Evolutionary conservation across 2,888 invertebrate genomes (phyloP), one percentile per base, ranked within the genome.

Genomic region (Andrena marginata): DNA sequence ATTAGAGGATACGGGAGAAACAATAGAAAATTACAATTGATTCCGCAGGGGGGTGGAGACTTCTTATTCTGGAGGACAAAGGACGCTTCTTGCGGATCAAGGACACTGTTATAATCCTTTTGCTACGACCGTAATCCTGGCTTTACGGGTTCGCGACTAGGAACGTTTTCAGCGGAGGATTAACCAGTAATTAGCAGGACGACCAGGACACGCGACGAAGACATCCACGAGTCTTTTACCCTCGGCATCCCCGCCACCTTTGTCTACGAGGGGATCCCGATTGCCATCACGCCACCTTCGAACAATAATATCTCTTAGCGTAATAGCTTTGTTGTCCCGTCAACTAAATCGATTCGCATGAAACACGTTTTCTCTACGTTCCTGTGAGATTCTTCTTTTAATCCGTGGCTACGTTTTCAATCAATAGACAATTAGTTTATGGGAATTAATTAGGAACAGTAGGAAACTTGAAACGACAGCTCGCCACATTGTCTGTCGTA

Each of bases 141-240:
- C 76, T 84, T 84, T 82, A 78, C 48, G 48, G 69, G 51, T 64
- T 79, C 73, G 65, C 71, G 59, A 60, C 76, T 56, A 54, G 73
- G 35, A 56, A 62, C 69, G 62, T 77, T 81, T 81, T 65, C 74
- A 76, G 65, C 23, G 31, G 8, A 48, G 82, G 87, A 85, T 88
- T 85, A 89, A 80, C 83, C 76, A 73, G 63, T 82, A 84, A 90
- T 89, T 89, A 85, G 83, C 69, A 54, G 71, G 67, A 71, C 84
- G 63, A 84, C 80, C 65, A 35, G 64, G 72, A 77, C 83, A 72
- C 67, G 75, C 75, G 65, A 71, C 77, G 31, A 62, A 29, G 33
- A 62, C 59, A n/a, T 31, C 56, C 54, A 62, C 20, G 48, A 51
- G 23, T 49, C 48, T 59, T 49, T 56, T 67, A 35, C 48, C 59